phyloP scores from a whole-genome alignment of 2,888 invertebrate species.

The Tethea ocularis region DNA sequence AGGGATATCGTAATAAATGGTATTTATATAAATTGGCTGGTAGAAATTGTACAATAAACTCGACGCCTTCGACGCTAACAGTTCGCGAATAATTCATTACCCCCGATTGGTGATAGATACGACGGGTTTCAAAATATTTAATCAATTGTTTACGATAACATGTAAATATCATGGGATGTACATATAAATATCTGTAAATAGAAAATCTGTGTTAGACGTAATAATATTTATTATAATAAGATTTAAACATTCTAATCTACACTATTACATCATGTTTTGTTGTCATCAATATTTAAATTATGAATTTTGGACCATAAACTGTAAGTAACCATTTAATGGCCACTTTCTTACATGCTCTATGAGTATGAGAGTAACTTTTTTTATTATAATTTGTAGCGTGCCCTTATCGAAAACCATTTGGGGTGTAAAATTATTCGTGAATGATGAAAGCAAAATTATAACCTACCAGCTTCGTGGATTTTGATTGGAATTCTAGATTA shows the following conservation, averaged over 20 bases:
- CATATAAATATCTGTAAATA: slow-evolving; percentile 1
- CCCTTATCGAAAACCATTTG: neutral
- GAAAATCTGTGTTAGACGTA: slow-evolving; percentile 13
- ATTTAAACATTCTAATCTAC: neutral
- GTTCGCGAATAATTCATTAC: neutral
- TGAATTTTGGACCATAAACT: neutral
- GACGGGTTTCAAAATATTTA: neutral
- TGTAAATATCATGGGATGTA: neutral
- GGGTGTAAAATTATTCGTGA: neutral
- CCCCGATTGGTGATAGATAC: neutral
- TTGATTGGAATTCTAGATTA: neutral
- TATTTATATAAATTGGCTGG: neutral
- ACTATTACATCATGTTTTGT: neutral
- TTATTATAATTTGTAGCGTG: neutral
- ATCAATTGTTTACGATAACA: neutral
- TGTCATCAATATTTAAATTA: no score
- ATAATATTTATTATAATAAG: slow-evolving; percentile 34
- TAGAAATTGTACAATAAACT: neutral
- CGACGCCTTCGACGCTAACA: neutral
- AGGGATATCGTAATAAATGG: neutral
- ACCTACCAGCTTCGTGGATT: neutral
- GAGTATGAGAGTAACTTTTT: neutral
- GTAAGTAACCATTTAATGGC: neutral
- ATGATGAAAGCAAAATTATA: neutral
- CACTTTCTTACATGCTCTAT: neutral